A percentile compares a stretch with the other conserved stretches of the same genome.
These are phyloP conservation scores for Esox masquinongy DNA, from an alignment of 2,797 vertebrate species.

Conservation along the genomic window DNA sequence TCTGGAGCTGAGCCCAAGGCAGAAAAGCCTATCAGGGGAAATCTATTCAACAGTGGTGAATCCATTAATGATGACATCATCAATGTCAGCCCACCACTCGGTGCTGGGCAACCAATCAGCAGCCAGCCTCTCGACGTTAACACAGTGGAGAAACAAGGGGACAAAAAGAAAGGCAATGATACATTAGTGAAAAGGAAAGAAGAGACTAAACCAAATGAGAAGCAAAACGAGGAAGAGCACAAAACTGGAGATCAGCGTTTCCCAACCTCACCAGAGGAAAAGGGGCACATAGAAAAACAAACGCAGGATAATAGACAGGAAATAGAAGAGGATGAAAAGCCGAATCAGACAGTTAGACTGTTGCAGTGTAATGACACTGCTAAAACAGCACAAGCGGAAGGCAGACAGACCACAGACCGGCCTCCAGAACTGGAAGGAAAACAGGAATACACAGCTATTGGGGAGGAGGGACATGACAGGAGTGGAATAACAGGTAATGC, in stretches of 20 bases:
- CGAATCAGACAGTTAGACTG: constrained; percentile 16
- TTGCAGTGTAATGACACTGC: constrained; percentile 44
- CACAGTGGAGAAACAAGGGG: constrained; percentile 19
- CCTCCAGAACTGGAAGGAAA: constrained; percentile 34
- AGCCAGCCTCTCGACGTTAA: constrained; percentile 22
- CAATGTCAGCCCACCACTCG: constrained; percentile 32
- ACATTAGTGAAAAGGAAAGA: neutral
- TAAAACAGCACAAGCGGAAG: constrained; percentile 48
- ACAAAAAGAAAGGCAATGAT: constrained; percentile 6
- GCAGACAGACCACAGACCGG: constrained; percentile 39
- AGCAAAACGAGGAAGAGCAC: constrained; percentile 31
- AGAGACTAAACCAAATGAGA: constrained; percentile 1
- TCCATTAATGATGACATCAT: constrained; percentile 49
- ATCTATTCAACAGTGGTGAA: constrained; percentile 19
- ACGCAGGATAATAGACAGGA: constrained; percentile 43
- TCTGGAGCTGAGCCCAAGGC: constrained; percentile 30
- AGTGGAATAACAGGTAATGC: constrained; percentile 2
- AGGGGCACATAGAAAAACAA: constrained; percentile 30
- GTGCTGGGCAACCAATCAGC: constrained; percentile 24
- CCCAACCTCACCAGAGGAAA: constrained; percentile 28
- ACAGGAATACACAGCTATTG: constrained; percentile 19
- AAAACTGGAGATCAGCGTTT: constrained; percentile 28
- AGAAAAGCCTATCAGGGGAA: constrained; percentile 39
- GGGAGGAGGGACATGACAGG: constrained; percentile 28
- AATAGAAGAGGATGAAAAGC: constrained; percentile 38